A percentile compares a stretch with the other conserved stretches of the same genome.
phyloP scores from a whole-genome alignment of 2,113 vertebrate species.

The Plectropomus leopardus region DNA sequence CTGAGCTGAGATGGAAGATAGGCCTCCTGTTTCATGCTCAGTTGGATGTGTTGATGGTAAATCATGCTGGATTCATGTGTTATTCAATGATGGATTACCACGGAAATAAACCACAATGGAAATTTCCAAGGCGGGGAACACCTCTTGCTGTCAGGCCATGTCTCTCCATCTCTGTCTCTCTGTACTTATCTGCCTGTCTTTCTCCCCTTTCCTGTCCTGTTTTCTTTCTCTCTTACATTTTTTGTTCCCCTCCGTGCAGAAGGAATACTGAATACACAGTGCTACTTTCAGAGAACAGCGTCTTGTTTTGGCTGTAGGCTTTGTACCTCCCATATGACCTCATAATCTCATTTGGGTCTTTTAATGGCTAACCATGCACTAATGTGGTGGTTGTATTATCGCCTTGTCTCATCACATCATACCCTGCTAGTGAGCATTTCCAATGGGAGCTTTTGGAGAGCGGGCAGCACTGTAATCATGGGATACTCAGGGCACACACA shows the following conservation, averaged over 20 bases:
- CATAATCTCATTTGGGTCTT: conserved; percentile 74
- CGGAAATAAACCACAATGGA: conserved; percentile 57
- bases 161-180: conserved; percentile 32
- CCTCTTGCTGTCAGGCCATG: conserved; percentile 25
- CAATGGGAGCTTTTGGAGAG: conserved; percentile 51
- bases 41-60: conserved; percentile 76
- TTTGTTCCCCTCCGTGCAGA: not conserved
- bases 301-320: conserved; percentile 67
- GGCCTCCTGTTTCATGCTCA: conserved; percentile 77
- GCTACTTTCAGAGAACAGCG: conserved; percentile 41
- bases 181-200: conserved; percentile 15
- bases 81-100: conserved; percentile 61
- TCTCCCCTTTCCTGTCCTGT: not conserved
- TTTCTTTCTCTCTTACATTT: conserved; percentile 24
- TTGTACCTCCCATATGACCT: conserved; percentile 66
- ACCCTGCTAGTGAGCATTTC: conserved; percentile 58
- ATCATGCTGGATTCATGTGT: conserved; percentile 69
- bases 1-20: conserved; percentile 58
- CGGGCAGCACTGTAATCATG: conserved; percentile 56
- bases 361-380: conserved; percentile 69
- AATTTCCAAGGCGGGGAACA: conserved; percentile 52
- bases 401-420: conserved; percentile 70
- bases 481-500: conserved; percentile 46
- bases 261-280: conserved; percentile 30
- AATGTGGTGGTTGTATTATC: conserved; percentile 73